phyloP scores from a whole-genome alignment of 2,113 vertebrate species.

The Camarhynchus parvulus region DNA sequence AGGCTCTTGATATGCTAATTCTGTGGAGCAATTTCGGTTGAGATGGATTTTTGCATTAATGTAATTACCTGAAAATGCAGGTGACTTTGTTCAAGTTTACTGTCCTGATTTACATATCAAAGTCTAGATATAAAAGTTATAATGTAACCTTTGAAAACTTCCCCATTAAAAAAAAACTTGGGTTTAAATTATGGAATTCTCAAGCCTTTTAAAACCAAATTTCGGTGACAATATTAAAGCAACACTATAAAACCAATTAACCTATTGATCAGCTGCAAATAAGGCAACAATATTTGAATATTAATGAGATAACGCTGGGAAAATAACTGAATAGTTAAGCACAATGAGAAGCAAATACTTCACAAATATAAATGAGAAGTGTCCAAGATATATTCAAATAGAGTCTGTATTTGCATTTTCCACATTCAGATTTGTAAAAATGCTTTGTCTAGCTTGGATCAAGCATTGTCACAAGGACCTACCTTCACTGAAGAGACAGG shows the following conservation, averaged over 20 bases:
- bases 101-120: constrained; percentile 61
- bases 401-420: not conserved
- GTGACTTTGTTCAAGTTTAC: constrained; percentile 64
- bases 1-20: constrained; percentile 66
- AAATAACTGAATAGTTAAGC: not conserved
- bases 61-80: constrained; percentile 65
- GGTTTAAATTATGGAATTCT: not conserved
- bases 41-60: constrained; percentile 58
- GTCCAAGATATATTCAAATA: not conserved
- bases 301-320: not conserved
- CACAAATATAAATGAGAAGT: not conserved
- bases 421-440: not conserved
- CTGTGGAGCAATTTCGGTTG: constrained; percentile 3
- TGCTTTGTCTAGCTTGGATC: not conserved
- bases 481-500: not conserved
- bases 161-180: not conserved
- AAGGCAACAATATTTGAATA: not conserved
- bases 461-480: not conserved
- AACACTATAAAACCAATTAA: constrained; percentile 7
- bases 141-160: constrained; percentile 34
- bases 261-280: not conserved
- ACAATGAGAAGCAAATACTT: not conserved
- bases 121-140: constrained; percentile 40
- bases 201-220: not conserved
- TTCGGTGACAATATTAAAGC: not conserved